phyloP scores from a whole-genome alignment of 2,113 vertebrate species.

The Ciconia stormi region DNA sequence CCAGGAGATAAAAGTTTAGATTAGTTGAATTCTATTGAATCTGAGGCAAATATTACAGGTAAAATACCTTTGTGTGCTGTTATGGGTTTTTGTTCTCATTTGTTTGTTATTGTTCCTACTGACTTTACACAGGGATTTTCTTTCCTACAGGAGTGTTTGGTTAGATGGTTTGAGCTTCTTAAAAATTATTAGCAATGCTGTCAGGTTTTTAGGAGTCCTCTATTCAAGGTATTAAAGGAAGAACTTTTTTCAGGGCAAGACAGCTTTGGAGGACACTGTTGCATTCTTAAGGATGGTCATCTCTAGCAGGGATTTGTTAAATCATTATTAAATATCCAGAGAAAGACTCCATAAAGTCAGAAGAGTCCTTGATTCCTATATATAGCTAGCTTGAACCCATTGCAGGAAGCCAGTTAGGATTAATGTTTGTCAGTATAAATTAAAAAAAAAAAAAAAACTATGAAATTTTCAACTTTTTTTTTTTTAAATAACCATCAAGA shows the following conservation, averaged over 20 bases:
- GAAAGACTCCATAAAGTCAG: not conserved
- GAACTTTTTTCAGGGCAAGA: not conserved
- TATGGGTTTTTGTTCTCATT: accelerated
- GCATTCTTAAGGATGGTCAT: not conserved
- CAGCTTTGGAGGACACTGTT: not conserved
- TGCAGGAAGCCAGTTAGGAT: not conserved
- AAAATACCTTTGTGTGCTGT: not conserved
- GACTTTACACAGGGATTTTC: not conserved
- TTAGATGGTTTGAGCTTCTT: not conserved
- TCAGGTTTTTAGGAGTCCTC: not conserved
- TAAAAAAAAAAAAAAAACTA: not conserved
- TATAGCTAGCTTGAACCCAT: not conserved
- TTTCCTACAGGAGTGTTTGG: not conserved
- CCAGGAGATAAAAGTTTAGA: not conserved
- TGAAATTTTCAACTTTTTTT: not conserved
- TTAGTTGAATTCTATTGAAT: not conserved
- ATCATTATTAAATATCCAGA: not conserved
- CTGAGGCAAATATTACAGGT: not conserved
- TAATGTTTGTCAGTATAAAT: not conserved
- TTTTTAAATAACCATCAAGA: not conserved
- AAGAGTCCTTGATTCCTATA: not conserved
- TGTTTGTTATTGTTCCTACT: not conserved
- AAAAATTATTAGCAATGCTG: not conserved
- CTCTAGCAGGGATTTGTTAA: not conserved
- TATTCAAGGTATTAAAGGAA: not conserved